Evolutionary conservation across 1,140 invertebrate species (phyloP).

Genomic region (Drosophila quadrilineata): DNA sequence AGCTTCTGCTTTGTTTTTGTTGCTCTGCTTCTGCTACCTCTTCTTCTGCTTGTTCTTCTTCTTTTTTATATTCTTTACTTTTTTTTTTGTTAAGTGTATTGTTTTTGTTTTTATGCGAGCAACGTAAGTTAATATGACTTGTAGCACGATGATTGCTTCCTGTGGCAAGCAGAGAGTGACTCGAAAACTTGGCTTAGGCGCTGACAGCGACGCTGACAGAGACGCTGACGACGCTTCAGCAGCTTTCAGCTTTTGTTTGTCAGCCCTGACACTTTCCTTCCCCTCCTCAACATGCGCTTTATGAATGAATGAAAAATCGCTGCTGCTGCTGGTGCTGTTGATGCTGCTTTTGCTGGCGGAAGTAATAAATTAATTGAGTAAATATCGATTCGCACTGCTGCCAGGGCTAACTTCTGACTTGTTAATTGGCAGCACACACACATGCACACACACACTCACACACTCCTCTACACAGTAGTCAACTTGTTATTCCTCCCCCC

Average conservation of each 20-base stretch:
- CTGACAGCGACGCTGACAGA: constrained; percentile 53
- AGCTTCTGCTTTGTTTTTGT: neutral
- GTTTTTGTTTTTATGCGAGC: constrained; percentile 50
- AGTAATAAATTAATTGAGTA: constrained; percentile 80
- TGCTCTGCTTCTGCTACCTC: neutral
- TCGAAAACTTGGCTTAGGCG: constrained; percentile 36
- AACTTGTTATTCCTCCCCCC: constrained; percentile 28
- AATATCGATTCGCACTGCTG: constrained; percentile 67
- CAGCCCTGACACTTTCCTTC: constrained; percentile 38
- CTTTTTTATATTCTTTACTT: constrained; percentile 16
- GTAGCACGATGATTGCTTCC: constrained; percentile 78
- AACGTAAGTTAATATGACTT: constrained; percentile 77
- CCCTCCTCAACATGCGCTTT: too few relatives aligned
- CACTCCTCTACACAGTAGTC: constrained; percentile 5
- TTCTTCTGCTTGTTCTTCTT: constrained; percentile 13
- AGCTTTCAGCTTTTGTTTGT: constrained; percentile 51
- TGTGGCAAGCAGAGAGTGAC: constrained; percentile 45
- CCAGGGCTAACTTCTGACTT: constrained; percentile 37
- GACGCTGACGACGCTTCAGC: constrained; percentile 53
- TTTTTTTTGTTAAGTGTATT: constrained; percentile 10
- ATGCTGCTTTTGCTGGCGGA: constrained; percentile 52
- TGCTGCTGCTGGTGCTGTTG: constrained; percentile 15
- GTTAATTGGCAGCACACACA: constrained; percentile 69
- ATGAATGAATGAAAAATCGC: constrained; percentile 73
- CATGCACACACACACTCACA: constrained; percentile 17